These are phyloP conservation scores for Brachyopa scutellaris DNA, from an alignment of 2,888 invertebrate species.

Conservation along the genomic window DNA sequence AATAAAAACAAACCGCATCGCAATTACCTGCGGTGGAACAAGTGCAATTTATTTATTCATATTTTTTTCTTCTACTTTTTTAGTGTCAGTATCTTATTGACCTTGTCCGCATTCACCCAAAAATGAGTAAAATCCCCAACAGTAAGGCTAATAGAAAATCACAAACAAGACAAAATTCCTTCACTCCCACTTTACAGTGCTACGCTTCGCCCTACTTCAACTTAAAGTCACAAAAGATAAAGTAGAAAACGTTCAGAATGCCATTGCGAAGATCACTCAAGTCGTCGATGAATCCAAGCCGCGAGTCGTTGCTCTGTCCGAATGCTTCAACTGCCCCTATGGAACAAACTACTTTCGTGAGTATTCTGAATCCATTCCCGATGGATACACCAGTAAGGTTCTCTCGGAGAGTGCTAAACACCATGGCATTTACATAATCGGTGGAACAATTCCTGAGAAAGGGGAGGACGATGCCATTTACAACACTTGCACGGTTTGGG, in stretches of 20 bases:
- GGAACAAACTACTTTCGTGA: slow-evolving; percentile 92
- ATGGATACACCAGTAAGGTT: slow-evolving; percentile 88
- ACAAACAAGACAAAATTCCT: not conserved
- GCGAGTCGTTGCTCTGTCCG: slow-evolving; percentile 87
- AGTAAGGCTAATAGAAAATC: slow-evolving; percentile 3
- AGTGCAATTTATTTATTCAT: too few species aligned
- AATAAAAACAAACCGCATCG: too few species aligned
- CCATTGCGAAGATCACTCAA: slow-evolving; percentile 86
- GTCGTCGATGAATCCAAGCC: slow-evolving; percentile 86
- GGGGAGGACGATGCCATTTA: slow-evolving; percentile 85
- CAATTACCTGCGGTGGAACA: too few species aligned
- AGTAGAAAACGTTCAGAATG: slow-evolving; percentile 88
- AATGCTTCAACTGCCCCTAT: slow-evolving; percentile 98
- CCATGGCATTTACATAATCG: slow-evolving; percentile 90
- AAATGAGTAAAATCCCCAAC: slow-evolving; percentile 35
- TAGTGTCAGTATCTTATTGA: too few species aligned
- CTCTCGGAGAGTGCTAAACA: slow-evolving; percentile 90
- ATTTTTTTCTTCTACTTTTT: too few species aligned
- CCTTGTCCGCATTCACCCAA: not conserved
- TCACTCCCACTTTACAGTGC: slow-evolving; percentile 71
- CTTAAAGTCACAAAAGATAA: slow-evolving; percentile 89
- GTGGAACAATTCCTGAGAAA: slow-evolving; percentile 94
- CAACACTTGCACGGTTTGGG: slow-evolving; percentile 95
- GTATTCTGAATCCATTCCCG: slow-evolving; percentile 92
- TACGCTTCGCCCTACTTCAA: slow-evolving; percentile 90